Base-by-base conservation (phyloP, 2,113 vertebrate species). In the Labeo catla region DNA sequence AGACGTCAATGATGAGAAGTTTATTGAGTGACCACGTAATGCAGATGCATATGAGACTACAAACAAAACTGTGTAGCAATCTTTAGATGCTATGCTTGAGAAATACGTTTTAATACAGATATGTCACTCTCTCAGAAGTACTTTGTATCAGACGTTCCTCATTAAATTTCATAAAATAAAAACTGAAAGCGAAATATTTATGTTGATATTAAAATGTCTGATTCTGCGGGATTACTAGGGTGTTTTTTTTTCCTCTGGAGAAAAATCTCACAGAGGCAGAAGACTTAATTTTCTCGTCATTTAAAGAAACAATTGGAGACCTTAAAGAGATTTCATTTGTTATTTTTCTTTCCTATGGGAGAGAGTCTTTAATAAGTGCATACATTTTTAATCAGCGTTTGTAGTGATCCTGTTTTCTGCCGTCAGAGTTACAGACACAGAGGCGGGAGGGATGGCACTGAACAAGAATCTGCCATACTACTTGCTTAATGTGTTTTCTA, bases 401-500 rank as follows among this genome's bases (percentile, higher is more conserved):
- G 19, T 66, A 54, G 89, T 83, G 90, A 93, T 92, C 84, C 49
- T 77, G 86, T 86, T 78, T 4, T 87, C 72, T 83, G 84, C 63
- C 83, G 63, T 86, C 70, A 87, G 61, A 70, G 86, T 8, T 66
- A 61, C 54, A 81, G 43, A 83, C 57, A 57, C 16, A 88, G 87
- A 76, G 90, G 87, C 47, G 16, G 34, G 34, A 72, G 68, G 50
- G 43, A 78, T 82, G 72, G 49, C 78, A 90, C 87, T 39, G 88
- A 91, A 91, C 86, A 91, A 87, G 91, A 93, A 87, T 63, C 78
- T 88, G 89, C 89, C 89, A 89, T 85, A 87, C 84, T 78, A 72
- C 90, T 90, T 91, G 84, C 88, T 94, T 94, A 94, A 95, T 93
- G 89, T 81, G 93, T 93, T 92, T 93, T 94, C 91, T 90, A 92